Evolutionary conservation across 2,888 invertebrate species (phyloP).

Genomic region (Brenthis ino): DNA sequence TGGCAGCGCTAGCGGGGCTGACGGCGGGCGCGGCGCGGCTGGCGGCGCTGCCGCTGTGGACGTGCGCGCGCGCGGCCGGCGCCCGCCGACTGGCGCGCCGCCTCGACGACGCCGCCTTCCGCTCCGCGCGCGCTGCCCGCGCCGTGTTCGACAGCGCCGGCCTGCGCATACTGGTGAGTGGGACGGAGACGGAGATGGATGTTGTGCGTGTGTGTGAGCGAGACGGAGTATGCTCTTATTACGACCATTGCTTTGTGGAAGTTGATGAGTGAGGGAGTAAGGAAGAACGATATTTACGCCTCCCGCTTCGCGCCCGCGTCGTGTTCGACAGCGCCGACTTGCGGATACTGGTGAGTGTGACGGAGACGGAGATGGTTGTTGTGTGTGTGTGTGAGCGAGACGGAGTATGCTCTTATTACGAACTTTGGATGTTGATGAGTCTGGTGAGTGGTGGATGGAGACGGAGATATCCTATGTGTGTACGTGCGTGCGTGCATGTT

Average conservation of each 20-base stretch:
- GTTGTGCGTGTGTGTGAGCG: background rate
- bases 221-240: background rate
- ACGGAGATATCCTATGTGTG: background rate
- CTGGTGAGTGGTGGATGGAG: background rate
- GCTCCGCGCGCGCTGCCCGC: slow-evolving; percentile 56
- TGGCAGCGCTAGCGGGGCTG: slow-evolving; percentile 83
- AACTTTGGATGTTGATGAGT: background rate
- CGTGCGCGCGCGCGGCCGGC: slow-evolving; percentile 88
- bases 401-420: background rate
- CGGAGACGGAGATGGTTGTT: background rate
- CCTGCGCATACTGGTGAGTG: slow-evolving; percentile 86
- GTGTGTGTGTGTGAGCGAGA: background rate
- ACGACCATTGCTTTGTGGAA: too few species aligned
- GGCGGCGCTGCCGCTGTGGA: slow-evolving; percentile 92
- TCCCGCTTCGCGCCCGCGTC: slow-evolving; percentile 74
- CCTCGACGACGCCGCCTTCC: slow-evolving; percentile 87
- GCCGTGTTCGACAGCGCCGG: slow-evolving; percentile 84
- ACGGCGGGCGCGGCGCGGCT: slow-evolving; percentile 83
- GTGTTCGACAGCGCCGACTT: slow-evolving; percentile 86
- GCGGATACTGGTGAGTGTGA: slow-evolving; percentile 75
- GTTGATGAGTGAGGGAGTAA: too few species aligned
- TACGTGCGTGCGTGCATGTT: background rate
- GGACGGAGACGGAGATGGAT: background rate
- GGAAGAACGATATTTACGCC: slow-evolving; percentile 60
- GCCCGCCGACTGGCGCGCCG: slow-evolving; percentile 87